Evolutionary conservation across 2,797 vertebrate species (phyloP), one percentile per base, ranked within the genome.

Genomic region (Myotis myotis): DNA sequence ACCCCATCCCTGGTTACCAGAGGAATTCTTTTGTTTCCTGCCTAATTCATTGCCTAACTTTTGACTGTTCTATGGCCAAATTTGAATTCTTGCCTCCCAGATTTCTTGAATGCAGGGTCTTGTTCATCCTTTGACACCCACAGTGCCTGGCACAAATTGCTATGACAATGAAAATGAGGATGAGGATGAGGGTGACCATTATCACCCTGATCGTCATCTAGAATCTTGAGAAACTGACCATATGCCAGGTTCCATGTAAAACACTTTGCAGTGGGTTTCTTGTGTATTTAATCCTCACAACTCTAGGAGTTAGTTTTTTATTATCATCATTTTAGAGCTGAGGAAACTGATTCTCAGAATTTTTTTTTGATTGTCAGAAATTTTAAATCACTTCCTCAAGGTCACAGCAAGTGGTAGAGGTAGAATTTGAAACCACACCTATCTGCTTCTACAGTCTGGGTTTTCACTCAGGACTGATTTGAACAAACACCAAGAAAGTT

Each of bases 11-110:
- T 53, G 38, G 93, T 93, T 87, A 95, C 85, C 60, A 23, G 66
- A 76, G 80, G 89, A 95, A 95, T 94, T 87, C 83, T 80, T 96
- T 89, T 71, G 51, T 86, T 76, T 76, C 38, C 57, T 87, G 78
- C 71, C 68, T 93, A 66, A 92, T 83, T 96, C 89, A 75, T 84
- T 78, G 53, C 60, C 70, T 86, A 41, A 66, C 72, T 84, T 89
- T 60, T 82, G 80, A 72, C 44, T 51, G 13, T 57, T 90, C 66
- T 62, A 5, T 23, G 23, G 80, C 83, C 55, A 47, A 44, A 64
- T 79, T 79, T 87, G 80, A 89, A 68, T 75, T 64, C 78, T 92
- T 22, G 16, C 44, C 47, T 38, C 68, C 28, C 74, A 33, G 23
- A 20, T 57, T 94, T 93, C 44, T 81, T 85, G 44, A 91, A 71